These are phyloP conservation scores for Melipona quadrifasciata DNA, from an alignment of 1,140 invertebrate species.

Conservation along the genomic window DNA sequence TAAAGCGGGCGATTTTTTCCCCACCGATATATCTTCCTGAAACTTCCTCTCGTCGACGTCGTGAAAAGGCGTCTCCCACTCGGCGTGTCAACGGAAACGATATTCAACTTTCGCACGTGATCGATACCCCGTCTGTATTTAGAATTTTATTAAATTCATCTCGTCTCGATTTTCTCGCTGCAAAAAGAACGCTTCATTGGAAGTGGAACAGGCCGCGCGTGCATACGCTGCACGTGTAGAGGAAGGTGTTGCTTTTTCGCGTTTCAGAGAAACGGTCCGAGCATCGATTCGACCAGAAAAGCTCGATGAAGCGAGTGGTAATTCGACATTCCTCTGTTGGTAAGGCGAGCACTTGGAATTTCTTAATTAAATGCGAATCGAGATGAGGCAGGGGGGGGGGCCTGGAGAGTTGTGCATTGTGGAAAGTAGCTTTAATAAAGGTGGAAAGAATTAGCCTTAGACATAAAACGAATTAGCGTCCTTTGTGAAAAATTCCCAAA, in stretches of 20 bases:
- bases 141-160: neutral
- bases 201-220: too few species aligned
- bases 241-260: neutral
- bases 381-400: neutral
- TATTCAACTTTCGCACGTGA: neutral
- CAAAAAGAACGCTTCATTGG: neutral
- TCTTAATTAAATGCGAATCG: conserved; percentile 56
- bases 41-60: neutral
- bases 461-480: neutral
- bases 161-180: neutral
- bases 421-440: neutral
- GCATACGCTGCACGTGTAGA: too few species aligned
- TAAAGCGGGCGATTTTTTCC: neutral
- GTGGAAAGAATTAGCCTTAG: neutral
- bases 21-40: neutral
- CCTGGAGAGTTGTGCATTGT: neutral
- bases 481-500: too few species aligned
- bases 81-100: neutral
- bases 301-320: conserved; percentile 22
- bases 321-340: conserved; percentile 32
- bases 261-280: neutral
- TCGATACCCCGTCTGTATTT: neutral
- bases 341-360: conserved; percentile 42
- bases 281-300: neutral
- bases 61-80: neutral